phyloP scores from a whole-genome alignment of 2,797 vertebrate species.

The Capromys pilorides region DNA sequence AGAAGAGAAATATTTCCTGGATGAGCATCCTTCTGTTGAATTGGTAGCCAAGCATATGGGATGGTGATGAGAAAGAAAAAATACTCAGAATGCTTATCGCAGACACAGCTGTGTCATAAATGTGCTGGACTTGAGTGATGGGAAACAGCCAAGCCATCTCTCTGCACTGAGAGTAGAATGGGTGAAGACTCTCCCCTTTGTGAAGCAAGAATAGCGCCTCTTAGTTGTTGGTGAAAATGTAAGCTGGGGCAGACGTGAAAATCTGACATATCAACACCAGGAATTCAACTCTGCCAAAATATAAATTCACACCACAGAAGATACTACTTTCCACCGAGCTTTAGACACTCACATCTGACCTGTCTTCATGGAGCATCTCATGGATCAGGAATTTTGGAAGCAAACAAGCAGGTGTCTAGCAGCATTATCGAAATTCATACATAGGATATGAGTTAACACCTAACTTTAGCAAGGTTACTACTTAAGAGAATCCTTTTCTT shows the following conservation, averaged over 20 bases:
- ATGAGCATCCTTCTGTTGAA: neutral
- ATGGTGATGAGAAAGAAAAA: neutral
- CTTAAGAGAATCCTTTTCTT: conserved; percentile 42
- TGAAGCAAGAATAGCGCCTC: neutral
- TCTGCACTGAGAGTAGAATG: neutral
- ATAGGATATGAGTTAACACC: neutral
- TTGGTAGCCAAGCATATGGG: neutral
- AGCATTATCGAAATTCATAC: neutral
- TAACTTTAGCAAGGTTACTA: neutral
- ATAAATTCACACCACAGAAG: neutral
- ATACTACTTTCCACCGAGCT: neutral
- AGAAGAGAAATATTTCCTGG: neutral
- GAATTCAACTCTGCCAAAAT: neutral
- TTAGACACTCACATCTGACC: neutral
- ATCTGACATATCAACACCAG: neutral
- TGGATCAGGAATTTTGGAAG: neutral
- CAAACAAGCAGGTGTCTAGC: conserved; percentile 41
- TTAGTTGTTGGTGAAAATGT: conserved; percentile 49
- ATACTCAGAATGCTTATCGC: neutral
- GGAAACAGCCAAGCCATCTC: neutral
- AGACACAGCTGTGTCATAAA: neutral
- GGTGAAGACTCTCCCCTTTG: neutral
- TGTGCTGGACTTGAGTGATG: neutral
- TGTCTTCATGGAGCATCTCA: neutral
- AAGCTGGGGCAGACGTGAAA: conserved; percentile 38